Percentiles rank a stretch among this genome's conserved stretches.
Conservation (phyloP, 2,888 invertebrate species). For the Kuschelorhynchus macadamiae region DNA sequence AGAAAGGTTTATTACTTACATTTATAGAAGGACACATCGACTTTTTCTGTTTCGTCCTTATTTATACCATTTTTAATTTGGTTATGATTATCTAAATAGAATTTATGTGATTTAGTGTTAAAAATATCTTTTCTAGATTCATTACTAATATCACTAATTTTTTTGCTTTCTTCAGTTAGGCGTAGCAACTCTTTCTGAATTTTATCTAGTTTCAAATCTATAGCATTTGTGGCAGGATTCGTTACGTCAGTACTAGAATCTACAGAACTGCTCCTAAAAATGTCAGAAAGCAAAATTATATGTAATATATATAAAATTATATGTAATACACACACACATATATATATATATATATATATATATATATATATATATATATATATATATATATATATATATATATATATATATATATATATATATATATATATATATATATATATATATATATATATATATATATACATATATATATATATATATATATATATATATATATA, state of each 20-base stretch:
- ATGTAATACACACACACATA: too few species aligned
- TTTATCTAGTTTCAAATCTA: slow-evolving; percentile 55
- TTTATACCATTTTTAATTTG: slow-evolving; percentile 18
- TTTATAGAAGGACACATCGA: slow-evolving; percentile 54
- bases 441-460: too few species aligned
- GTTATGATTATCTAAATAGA: slow-evolving; percentile 51
- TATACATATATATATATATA: too few species aligned
- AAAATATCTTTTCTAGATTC: slow-evolving; percentile 43
- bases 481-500: too few species aligned
- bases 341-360: too few species aligned
- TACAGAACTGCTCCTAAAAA: slow-evolving; percentile 78
- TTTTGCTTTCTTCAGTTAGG: slow-evolving; percentile 53
- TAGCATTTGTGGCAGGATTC: slow-evolving; percentile 56
- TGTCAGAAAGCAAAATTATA: too few species aligned
- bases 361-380: too few species aligned
- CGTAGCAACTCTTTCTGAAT: slow-evolving; percentile 56
- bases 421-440: too few species aligned
- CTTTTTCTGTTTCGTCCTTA: slow-evolving; percentile 51
- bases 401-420: too few species aligned
- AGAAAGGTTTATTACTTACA: slow-evolving; percentile 47
- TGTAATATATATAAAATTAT: too few species aligned
- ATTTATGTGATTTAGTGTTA: slow-evolving; percentile 52
- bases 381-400: too few species aligned
- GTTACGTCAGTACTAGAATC: slow-evolving; percentile 68
- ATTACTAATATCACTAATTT: slow-evolving; percentile 52